Percentiles rank a stretch among this genome's conserved stretches.
Conservation (phyloP, 1,140 invertebrate genomes). For the Periplaneta americana region DNA sequence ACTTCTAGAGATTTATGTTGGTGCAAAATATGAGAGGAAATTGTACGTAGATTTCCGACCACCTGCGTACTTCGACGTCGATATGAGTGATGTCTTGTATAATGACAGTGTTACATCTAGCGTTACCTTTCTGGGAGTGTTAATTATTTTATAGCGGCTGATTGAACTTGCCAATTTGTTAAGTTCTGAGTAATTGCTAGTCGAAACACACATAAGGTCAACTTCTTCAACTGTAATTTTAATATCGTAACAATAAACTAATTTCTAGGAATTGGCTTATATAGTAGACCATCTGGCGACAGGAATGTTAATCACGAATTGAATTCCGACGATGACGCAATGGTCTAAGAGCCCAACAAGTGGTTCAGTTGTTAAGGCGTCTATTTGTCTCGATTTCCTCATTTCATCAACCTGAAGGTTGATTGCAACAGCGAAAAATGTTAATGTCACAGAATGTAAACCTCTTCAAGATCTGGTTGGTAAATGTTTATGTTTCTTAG, state of each 20-base stretch:
- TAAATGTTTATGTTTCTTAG: too few relatives aligned
- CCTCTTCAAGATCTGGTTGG: too few relatives aligned
- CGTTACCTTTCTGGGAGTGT: not conserved
- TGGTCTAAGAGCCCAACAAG: too few relatives aligned
- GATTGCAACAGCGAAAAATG: too few relatives aligned
- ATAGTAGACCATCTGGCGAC: not conserved
- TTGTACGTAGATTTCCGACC: not conserved
- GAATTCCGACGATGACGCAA: not conserved
- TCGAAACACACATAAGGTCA: not conserved
- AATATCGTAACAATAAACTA: not conserved
- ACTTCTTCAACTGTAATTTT: not conserved
- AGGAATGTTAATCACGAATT: not conserved
- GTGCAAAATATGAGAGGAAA: too few relatives aligned
- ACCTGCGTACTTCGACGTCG: not conserved
- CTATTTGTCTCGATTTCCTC: too few relatives aligned
- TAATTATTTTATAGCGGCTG: not conserved
- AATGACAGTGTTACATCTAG: not conserved
- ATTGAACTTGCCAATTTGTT: not conserved
- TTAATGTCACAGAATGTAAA: too few relatives aligned
- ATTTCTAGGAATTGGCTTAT: not conserved
- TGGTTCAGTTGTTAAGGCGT: too few relatives aligned
- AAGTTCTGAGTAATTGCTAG: not conserved
- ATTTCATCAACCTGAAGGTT: too few relatives aligned
- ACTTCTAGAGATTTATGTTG: too few relatives aligned
- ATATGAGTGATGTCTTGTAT: not conserved